Percentiles rank a stretch among this genome's conserved stretches.
Evolutionary conservation across 2,888 invertebrate genomes (phyloP).

Genomic region (Invenusta paracnida): DNA sequence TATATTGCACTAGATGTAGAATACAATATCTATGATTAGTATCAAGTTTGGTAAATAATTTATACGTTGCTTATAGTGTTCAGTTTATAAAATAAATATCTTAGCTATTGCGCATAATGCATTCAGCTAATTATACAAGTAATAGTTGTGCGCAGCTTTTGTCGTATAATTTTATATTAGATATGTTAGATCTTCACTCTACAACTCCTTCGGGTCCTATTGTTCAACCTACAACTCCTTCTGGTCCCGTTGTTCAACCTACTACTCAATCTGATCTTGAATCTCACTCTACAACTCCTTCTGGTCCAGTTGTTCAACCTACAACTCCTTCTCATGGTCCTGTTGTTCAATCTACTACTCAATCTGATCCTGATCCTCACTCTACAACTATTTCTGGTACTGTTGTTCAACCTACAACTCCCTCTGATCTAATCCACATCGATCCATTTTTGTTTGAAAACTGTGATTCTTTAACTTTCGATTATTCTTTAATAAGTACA

Average conservation of each 20-base stretch:
- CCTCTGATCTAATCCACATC: background rate
- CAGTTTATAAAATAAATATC: no score
- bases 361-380: background rate
- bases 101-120: no score
- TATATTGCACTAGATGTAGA: no score
- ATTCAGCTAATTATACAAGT: no score
- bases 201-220: background rate
- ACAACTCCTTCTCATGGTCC: background rate
- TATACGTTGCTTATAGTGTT: no score
- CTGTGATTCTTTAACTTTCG: background rate
- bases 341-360: background rate
- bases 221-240: background rate
- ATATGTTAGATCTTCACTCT: background rate
- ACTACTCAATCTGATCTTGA: background rate
- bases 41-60: no score
- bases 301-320: background rate
- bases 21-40: no score
- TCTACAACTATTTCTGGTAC: background rate
- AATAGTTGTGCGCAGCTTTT: no score
- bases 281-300: background rate
- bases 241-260: background rate
- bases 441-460: constrained; percentile 3
- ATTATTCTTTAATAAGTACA: background rate
- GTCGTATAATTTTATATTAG: no score
- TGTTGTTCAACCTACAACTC: background rate